Percentiles rank a stretch among this genome's conserved stretches.
These are phyloP conservation scores for Siphonodentalium dalli DNA, from an alignment of 2,888 invertebrate species.

Conservation along the genomic window DNA sequence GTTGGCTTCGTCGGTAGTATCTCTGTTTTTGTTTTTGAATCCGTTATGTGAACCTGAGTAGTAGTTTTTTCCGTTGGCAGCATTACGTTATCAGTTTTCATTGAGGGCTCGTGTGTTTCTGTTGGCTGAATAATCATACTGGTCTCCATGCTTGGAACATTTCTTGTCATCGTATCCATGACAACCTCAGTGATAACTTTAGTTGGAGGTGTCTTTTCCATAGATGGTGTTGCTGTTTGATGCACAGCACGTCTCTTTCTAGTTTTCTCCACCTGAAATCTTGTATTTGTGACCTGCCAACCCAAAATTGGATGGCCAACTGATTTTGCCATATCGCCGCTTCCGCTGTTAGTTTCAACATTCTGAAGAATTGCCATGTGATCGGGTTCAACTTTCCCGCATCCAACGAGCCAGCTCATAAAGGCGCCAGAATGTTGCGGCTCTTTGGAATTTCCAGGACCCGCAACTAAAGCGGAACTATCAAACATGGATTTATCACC, in stretches of 20 bases:
- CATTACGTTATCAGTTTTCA: slow-evolving; percentile 30
- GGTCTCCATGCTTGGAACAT: slow-evolving; percentile 63
- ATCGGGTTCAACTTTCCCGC: slow-evolving; percentile 75
- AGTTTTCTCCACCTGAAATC: slow-evolving; percentile 58
- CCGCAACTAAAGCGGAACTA: slow-evolving; percentile 57
- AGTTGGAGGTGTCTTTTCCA: slow-evolving; percentile 53
- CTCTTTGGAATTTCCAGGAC: slow-evolving; percentile 51
- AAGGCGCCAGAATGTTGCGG: slow-evolving; percentile 43
- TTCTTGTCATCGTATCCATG: slow-evolving; percentile 32
- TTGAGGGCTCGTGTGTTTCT: slow-evolving; percentile 29
- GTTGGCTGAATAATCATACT: slow-evolving; percentile 53
- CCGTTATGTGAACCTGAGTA: slow-evolving; percentile 1
- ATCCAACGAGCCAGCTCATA: slow-evolving; percentile 74
- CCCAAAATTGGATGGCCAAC: slow-evolving; percentile 75
- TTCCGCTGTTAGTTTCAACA: slow-evolving; percentile 74
- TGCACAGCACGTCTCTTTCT: slow-evolving; percentile 62
- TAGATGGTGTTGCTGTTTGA: slow-evolving; percentile 47
- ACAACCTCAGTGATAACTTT: slow-evolving; percentile 36
- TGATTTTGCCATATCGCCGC: slow-evolving; percentile 76
- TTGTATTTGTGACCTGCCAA: slow-evolving; percentile 73
- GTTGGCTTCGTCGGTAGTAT: slow-evolving; percentile 30
- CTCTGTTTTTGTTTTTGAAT: slow-evolving; percentile 16
- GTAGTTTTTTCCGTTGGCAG: slow-evolving; percentile 5
- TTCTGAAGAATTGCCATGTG: slow-evolving; percentile 74
- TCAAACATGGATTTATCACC: slow-evolving; percentile 53